Conservation (phyloP, 2,113 vertebrate species). For the Dromiciops gliroides region DNA sequence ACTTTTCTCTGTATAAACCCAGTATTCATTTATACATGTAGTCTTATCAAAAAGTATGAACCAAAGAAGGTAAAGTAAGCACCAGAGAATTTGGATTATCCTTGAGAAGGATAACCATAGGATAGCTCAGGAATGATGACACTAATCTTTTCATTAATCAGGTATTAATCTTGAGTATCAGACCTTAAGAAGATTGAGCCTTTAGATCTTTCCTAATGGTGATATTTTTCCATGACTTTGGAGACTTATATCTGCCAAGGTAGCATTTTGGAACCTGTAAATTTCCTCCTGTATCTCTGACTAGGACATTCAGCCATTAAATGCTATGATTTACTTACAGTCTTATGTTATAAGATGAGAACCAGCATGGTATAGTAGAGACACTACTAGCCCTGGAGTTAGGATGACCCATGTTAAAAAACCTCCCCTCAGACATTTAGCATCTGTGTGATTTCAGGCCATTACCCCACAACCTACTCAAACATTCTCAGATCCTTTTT, state of each 20-base stretch:
- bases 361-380: neutral
- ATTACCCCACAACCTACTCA: too few species aligned
- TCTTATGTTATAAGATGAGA: neutral
- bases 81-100: neutral
- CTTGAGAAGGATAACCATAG: neutral
- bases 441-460: neutral
- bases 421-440: neutral
- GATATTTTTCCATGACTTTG: neutral
- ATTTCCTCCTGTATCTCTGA: neutral
- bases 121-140: neutral
- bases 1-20: neutral
- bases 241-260: neutral
- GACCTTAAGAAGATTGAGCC: neutral
- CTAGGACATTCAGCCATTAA: neutral
- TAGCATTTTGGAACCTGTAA: neutral
- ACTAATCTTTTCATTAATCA: neutral
- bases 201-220: neutral
- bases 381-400: neutral
- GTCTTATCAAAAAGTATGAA: neutral
- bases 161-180: neutral
- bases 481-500: too few species aligned
- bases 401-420: neutral
- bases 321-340: neutral
- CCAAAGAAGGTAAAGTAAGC: neutral
- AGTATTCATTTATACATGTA: neutral